Conservation (phyloP, 1,140 invertebrate genomes). For the Platyura marginata region DNA sequence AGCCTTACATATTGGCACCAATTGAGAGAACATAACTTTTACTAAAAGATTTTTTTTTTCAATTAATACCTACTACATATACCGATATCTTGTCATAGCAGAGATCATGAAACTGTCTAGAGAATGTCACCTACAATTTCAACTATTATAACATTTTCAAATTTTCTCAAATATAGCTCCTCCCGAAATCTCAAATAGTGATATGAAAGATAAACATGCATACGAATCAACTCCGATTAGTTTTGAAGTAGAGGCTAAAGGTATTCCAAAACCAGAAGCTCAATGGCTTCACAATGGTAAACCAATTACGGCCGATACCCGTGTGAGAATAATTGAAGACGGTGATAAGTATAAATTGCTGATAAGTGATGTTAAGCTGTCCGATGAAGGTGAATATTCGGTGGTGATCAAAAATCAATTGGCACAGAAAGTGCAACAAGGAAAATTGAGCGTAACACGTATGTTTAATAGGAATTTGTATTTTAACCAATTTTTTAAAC, state of each 20-base stretch:
- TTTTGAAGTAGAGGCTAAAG: conserved; percentile 51
- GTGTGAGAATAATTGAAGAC: conserved; percentile 41
- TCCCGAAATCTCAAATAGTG: conserved; percentile 49
- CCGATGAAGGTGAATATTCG: conserved; percentile 59
- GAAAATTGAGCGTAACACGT: conserved; percentile 51
- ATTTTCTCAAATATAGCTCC: conserved; percentile 32
- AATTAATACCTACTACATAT: too few species aligned
- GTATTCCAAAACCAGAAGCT: conserved; percentile 52
- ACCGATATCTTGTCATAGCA: too few species aligned
- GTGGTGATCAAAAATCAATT: conserved; percentile 54
- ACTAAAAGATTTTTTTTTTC: too few species aligned
- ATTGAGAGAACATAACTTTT: too few species aligned
- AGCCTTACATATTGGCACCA: too few species aligned
- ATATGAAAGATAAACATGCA: conserved; percentile 49
- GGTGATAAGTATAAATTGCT: conserved; percentile 55
- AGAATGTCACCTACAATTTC: too few species aligned
- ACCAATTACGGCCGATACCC: conserved; percentile 36
- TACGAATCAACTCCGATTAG: conserved; percentile 55
- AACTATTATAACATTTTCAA: too few species aligned
- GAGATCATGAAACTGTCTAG: too few species aligned
- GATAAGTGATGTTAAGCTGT: conserved; percentile 42
- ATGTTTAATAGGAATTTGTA: conserved; percentile 16
- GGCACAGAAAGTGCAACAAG: conserved; percentile 50
- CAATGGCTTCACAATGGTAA: conserved; percentile 60
- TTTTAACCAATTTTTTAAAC: conserved; percentile 1